Conservation (phyloP, 2,797 vertebrate species). For the Epinephelus awoara region DNA sequence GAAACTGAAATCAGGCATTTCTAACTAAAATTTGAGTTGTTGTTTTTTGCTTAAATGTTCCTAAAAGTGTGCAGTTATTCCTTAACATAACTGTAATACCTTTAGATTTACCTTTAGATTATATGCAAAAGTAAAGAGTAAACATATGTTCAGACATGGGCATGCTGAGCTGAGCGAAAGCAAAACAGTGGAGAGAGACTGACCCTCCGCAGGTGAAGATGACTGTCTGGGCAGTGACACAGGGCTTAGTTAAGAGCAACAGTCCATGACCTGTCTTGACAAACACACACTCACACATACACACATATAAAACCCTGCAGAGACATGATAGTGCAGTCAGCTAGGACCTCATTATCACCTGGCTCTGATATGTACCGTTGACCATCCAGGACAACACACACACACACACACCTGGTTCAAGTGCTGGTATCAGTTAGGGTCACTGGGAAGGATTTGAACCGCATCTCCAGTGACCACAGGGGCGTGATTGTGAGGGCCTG, state of each 20-base stretch:
- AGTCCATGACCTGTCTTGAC: slow-evolving; percentile 70
- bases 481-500: slow-evolving; percentile 34
- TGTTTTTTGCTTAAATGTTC: not conserved
- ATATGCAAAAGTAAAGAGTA: too few species aligned
- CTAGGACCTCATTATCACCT: slow-evolving; percentile 72
- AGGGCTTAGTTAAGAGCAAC: slow-evolving; percentile 50
- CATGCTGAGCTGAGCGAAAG: slow-evolving; percentile 9
- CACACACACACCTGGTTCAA: slow-evolving; percentile 43
- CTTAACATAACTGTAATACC: too few species aligned
- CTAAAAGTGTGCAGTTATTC: not conserved
- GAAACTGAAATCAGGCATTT: not conserved
- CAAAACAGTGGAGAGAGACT: slow-evolving; percentile 36
- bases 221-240: slow-evolving; percentile 48
- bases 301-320: slow-evolving; percentile 37
- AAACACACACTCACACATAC: slow-evolving; percentile 32
- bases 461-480: slow-evolving; percentile 46
- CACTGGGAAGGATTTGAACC: slow-evolving; percentile 67
- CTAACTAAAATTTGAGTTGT: not conserved
- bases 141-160: slow-evolving; percentile 3
- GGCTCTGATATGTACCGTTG: slow-evolving; percentile 54
- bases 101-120: too few species aligned
- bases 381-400: slow-evolving; percentile 40
- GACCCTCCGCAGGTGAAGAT: slow-evolving; percentile 58
- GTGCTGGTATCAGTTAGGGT: slow-evolving; percentile 50
- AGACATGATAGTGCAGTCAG: slow-evolving; percentile 51